phyloP scores from a whole-genome alignment of 2,797 vertebrate species.

The Gorsachius magnificus region DNA sequence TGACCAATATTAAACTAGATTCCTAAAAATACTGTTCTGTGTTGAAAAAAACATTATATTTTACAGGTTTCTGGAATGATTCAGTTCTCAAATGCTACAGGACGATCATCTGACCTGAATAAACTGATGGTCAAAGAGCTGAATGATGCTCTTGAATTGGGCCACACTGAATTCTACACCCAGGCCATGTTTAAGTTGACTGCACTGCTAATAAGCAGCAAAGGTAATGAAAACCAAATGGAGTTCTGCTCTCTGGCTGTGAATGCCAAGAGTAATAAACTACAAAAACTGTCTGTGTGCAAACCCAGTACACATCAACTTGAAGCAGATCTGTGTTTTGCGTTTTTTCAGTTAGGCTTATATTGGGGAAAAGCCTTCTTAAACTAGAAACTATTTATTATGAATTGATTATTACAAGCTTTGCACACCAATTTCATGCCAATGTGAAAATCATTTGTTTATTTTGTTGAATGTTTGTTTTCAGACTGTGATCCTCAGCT shows the following conservation, averaged over 20 bases:
- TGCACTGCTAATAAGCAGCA: slow-evolving; percentile 90
- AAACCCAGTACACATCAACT: not conserved
- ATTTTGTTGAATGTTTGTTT: slow-evolving; percentile 42
- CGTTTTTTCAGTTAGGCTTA: not conserved
- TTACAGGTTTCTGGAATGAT: slow-evolving; percentile 94
- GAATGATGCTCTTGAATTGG: slow-evolving; percentile 82
- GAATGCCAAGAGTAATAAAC: not conserved
- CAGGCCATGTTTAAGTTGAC: slow-evolving; percentile 96
- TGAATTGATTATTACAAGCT: not conserved
- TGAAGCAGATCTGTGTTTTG: not conserved
- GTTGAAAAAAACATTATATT: not conserved
- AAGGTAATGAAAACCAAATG: slow-evolving; percentile 77
- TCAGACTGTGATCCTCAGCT: slow-evolving; percentile 92
- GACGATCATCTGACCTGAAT: slow-evolving; percentile 85
- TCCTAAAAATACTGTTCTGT: not conserved
- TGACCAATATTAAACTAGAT: not conserved
- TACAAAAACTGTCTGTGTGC: not conserved
- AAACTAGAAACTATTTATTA: not conserved
- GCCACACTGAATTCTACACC: slow-evolving; percentile 84
- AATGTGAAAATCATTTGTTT: not conserved
- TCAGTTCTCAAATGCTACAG: slow-evolving; percentile 85
- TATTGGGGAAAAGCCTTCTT: not conserved
- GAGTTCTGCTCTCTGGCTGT: not conserved
- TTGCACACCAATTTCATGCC: not conserved
- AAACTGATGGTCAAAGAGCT: slow-evolving; percentile 89